Evolutionary conservation across 2,888 invertebrate genomes (phyloP).

Genomic region (Anthophora plumipes): DNA sequence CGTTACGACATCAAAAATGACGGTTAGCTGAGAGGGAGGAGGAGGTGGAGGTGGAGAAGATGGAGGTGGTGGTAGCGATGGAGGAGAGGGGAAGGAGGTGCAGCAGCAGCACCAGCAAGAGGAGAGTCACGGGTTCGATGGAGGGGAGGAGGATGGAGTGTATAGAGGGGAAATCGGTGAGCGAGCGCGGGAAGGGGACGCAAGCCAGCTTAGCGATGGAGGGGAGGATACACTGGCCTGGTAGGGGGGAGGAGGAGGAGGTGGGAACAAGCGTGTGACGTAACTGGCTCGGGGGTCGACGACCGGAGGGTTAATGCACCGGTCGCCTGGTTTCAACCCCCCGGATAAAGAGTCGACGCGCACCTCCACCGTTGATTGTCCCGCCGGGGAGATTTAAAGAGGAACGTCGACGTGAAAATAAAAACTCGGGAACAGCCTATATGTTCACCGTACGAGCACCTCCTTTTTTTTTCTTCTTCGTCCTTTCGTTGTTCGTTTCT

Average conservation of each 20-base stretch:
- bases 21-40: constrained; percentile 68
- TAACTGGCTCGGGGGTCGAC: constrained; percentile 82
- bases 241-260: constrained; percentile 50
- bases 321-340: constrained; percentile 78
- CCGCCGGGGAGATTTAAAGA: constrained; percentile 61
- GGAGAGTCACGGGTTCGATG: constrained; percentile 47
- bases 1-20: constrained; percentile 84
- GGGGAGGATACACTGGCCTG: constrained; percentile 50
- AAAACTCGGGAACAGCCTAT: constrained; percentile 4
- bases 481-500: background rate
- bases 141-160: constrained; percentile 42
- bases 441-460: background rate
- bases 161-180: constrained; percentile 34
- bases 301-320: constrained; percentile 83
- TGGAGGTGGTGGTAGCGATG: constrained; percentile 28
- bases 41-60: constrained; percentile 29
- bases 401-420: constrained; percentile 45
- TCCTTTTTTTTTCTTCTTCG: too few relatives aligned
- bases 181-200: constrained; percentile 3
- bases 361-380: constrained; percentile 62
- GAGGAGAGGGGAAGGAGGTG: constrained; percentile 32
- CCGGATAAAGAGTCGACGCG: constrained; percentile 74
- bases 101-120: constrained; percentile 59
- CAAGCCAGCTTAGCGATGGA: constrained; percentile 22
- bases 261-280: constrained; percentile 76